Evolutionary conservation across 2,888 invertebrate species (phyloP), one percentile per base, ranked within the genome.

Genomic region (Allygus modestus): DNA sequence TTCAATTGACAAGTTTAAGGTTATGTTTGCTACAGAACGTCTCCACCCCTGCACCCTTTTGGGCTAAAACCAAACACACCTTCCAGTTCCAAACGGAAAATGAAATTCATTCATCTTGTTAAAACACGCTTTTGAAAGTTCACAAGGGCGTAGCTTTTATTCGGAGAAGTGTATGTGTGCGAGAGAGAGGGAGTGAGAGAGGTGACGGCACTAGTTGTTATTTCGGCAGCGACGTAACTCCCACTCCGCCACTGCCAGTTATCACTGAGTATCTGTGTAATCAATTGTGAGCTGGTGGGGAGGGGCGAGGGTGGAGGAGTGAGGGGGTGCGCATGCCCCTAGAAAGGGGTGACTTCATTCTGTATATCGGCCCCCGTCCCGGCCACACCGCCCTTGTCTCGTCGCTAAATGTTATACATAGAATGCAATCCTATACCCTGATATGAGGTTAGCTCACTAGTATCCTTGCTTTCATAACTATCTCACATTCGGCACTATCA

Each of bases 191-290:
- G 15, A 12, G 46, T 15, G 46, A 46, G 28, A 15, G 26, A 15
- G 28, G 65, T 31, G 65, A 31, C 65, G 31, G 65, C 31, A 12
- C 17, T 58, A 31, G 65, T 65, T 65, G 65, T 65, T 65, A 65
- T 65, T 65, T 28, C 31, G 65, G 26, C 65, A 28, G 26, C 31
- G 65, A 28, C 65, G 65, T 28, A 17, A 4, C 54, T 23, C 54
- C 7, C 0, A 20, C 54, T 23, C 54, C 7, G 54, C 54, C 54
- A 23, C 20, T 28, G 65, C 15, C 28, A 65, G 65, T 73, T 73
- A 73, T 73, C 73, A 73, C 15, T 73, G 73, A 65, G 73, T 73
- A 73, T 73, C 73, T 41, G 41, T 73, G 73, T 73, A 73, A 73
- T 73, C 73, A 73, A 73, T 73, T 73, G 73, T 73, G 41, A 43